A percentile compares a stretch with the other conserved stretches of the same genome.
phyloP scores from a whole-genome alignment of 2,797 vertebrate genomes.

The Margarornis squamiger region DNA sequence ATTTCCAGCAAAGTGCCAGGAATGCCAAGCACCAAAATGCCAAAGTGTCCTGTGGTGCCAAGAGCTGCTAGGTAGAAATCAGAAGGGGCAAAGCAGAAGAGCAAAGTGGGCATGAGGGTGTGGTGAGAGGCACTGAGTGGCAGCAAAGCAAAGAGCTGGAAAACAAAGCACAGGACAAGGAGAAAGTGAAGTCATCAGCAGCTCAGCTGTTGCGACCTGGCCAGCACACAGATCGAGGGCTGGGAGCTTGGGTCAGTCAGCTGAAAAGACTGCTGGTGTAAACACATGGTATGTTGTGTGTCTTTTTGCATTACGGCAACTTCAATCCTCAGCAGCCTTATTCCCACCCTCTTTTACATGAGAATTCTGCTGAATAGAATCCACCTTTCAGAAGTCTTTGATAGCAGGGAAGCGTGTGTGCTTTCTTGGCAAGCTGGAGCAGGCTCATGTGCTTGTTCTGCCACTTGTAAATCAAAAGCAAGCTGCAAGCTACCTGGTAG shows the following conservation, averaged over 20 bases:
- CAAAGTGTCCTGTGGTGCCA: rapidly evolving
- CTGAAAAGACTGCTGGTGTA: not conserved
- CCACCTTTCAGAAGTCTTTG: not conserved
- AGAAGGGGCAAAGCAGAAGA: not conserved
- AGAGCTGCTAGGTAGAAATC: rapidly evolving
- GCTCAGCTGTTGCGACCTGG: not conserved
- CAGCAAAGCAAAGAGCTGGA: not conserved
- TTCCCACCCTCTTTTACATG: not conserved
- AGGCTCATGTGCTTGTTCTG: not conserved
- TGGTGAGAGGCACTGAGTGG: rapidly evolving
- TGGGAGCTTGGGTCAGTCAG: not conserved
- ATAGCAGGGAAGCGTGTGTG: rapidly evolving
- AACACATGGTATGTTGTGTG: not conserved
- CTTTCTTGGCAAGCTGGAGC: not conserved
- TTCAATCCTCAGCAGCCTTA: not conserved
- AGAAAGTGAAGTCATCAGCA: not conserved
- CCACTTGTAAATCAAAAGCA: not conserved
- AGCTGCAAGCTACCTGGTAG: not conserved
- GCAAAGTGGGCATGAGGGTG: not conserved
- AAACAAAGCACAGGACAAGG: not conserved
- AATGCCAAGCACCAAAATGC: not conserved
- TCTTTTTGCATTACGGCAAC: not conserved
- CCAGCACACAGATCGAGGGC: rapidly evolving
- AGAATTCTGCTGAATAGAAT: not conserved
- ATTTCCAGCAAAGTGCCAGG: rapidly evolving